Conservation (phyloP, 2,888 invertebrate genomes). For the Atethmia centrago region DNA sequence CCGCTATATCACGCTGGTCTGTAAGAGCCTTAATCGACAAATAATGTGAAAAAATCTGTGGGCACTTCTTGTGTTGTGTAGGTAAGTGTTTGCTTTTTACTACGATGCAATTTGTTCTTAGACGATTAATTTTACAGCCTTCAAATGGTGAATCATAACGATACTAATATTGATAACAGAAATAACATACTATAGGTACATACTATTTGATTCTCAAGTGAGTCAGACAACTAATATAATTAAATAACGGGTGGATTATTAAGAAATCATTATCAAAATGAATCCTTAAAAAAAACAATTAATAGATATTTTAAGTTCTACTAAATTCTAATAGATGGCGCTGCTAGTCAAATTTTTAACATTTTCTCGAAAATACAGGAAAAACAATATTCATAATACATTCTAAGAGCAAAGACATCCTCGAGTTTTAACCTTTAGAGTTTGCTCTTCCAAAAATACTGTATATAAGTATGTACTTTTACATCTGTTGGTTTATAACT, state of each 20-base stretch:
- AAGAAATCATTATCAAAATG: neutral
- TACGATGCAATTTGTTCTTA: neutral
- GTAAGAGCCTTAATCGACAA: no score
- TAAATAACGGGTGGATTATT: neutral
- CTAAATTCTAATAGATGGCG: neutral
- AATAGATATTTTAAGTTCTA: neutral
- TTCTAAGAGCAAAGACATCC: neutral
- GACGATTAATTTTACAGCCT: neutral
- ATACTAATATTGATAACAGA: neutral
- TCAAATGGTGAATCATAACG: neutral
- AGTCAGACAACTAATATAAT: neutral
- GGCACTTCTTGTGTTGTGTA: neutral
- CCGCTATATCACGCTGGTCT: no score
- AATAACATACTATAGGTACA: no score
- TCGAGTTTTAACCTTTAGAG: neutral
- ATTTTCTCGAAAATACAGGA: accelerated
- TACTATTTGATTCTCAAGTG: no score
- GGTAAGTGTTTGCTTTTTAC: neutral
- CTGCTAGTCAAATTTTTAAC: accelerated
- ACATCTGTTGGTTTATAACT: neutral
- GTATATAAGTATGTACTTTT: constrained; percentile 35
- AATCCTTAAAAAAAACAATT: no score
- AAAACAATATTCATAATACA: accelerated
- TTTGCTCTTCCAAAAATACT: constrained; percentile 27
- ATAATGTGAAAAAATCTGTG: neutral